Percentiles rank a stretch among this genome's conserved stretches.
Evolutionary conservation across 2,797 vertebrate genomes (phyloP).

Genomic region (Orientallactaga sibirica): DNA sequence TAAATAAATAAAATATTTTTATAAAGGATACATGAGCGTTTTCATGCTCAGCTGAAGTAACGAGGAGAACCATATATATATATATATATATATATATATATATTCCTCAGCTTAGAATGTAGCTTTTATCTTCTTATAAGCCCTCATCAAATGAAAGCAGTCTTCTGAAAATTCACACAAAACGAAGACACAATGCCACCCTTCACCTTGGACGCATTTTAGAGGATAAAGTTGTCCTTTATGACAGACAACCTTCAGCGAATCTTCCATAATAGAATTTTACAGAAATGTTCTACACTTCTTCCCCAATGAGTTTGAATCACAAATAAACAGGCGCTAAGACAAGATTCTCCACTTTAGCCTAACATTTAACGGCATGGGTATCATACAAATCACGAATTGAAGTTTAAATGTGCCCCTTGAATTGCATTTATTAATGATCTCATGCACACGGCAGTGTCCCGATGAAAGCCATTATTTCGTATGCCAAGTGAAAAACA

Average conservation of each 20-base stretch:
- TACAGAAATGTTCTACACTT: background rate
- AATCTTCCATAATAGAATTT: background rate
- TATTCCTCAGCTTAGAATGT: background rate
- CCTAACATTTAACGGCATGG: background rate
- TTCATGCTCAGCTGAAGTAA: background rate
- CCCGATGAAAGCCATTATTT: background rate
- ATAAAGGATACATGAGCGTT: background rate
- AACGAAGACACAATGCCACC: background rate
- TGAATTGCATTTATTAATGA: background rate
- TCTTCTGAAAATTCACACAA: slow-evolving; percentile 32
- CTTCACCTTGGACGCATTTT: background rate
- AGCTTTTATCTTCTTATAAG: background rate
- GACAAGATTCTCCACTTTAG: background rate
- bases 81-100: background rate
- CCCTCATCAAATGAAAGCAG: background rate
- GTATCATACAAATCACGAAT: background rate
- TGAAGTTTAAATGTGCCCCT: background rate
- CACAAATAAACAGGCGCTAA: background rate
- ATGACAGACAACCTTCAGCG: background rate
- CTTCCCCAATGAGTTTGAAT: slow-evolving; percentile 28
- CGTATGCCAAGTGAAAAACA: background rate
- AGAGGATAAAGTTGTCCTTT: background rate
- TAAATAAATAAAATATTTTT: too few relatives aligned
- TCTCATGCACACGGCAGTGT: background rate
- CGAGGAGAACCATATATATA: background rate